A percentile compares a stretch with the other conserved stretches of the same genome.
Conservation (phyloP, 2,113 vertebrate genomes). For the Fulica atra region DNA sequence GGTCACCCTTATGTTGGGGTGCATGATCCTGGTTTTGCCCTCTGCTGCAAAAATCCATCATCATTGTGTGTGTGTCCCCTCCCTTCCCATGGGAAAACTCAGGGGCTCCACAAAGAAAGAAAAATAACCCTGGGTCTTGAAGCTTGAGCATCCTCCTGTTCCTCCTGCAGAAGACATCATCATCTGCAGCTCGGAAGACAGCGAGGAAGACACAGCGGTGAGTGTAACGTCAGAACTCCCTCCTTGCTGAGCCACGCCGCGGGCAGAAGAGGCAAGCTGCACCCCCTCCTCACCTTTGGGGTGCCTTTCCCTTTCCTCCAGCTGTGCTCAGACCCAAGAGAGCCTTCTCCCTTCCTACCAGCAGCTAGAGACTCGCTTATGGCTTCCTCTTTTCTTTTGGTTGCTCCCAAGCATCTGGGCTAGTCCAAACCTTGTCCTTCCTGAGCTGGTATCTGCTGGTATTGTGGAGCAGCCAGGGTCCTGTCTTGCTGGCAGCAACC, state of each 20-base stretch:
- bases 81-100: rapidly evolving
- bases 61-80: not conserved
- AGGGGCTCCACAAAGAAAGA: not conserved
- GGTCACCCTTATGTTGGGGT: not conserved
- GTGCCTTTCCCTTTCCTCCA: not conserved
- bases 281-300: not conserved
- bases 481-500: not conserved
- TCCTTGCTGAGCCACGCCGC: not conserved
- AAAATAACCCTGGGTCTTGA: not conserved
- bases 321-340: rapidly evolving
- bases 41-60: not conserved
- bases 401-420: not conserved
- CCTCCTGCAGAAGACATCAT: constrained; percentile 60
- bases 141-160: not conserved
- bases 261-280: not conserved
- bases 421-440: not conserved
- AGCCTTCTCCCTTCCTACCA: not conserved
- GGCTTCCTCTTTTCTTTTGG: not conserved
- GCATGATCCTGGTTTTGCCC: not conserved
- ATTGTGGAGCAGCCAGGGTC: not conserved
- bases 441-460: not conserved
- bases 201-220: constrained; percentile 61
- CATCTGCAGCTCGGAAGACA: constrained; percentile 75
- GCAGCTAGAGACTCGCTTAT: not conserved
- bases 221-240: not conserved